phyloP scores from a whole-genome alignment of 2,797 vertebrate species.

The Austrolebias charrua region DNA sequence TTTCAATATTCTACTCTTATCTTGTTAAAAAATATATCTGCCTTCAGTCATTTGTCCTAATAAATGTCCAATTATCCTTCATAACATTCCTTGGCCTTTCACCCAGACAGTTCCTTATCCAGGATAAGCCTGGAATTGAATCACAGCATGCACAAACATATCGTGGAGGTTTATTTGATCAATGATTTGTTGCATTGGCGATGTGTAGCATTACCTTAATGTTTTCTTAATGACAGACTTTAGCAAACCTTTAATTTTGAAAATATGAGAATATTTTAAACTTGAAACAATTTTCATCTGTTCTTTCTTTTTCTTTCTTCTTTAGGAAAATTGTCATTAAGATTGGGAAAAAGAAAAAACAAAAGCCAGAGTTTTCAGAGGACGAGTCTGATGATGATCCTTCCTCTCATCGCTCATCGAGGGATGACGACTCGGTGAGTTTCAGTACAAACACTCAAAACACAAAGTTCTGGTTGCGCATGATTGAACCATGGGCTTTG shows the following conservation, averaged over 20 bases:
- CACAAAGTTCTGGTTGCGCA: neutral
- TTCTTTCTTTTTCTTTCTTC: conserved; percentile 5
- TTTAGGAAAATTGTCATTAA: conserved; percentile 96
- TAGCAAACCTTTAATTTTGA: neutral
- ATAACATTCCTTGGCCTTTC: conserved; percentile 9
- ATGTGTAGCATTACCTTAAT: no score
- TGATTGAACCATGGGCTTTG: neutral
- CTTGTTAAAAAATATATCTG: neutral
- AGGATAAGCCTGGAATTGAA: no score
- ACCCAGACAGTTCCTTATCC: neutral
- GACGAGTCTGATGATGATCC: conserved; percentile 90
- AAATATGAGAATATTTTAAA: neutral
- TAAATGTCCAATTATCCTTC: neutral
- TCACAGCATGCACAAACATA: no score
- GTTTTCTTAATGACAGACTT: no score
- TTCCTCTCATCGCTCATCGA: conserved; percentile 79
- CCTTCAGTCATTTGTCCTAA: neutral
- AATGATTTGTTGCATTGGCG: no score
- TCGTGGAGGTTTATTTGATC: no score
- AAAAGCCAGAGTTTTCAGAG: conserved; percentile 94
- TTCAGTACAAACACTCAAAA: neutral
- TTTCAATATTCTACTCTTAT: neutral
- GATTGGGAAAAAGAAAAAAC: conserved; percentile 95
- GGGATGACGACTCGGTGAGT: conserved; percentile 89
- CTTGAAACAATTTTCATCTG: neutral